These are phyloP conservation scores for Hylaea fasciaria DNA, from an alignment of 2,888 invertebrate genomes.

Conservation along the genomic window DNA sequence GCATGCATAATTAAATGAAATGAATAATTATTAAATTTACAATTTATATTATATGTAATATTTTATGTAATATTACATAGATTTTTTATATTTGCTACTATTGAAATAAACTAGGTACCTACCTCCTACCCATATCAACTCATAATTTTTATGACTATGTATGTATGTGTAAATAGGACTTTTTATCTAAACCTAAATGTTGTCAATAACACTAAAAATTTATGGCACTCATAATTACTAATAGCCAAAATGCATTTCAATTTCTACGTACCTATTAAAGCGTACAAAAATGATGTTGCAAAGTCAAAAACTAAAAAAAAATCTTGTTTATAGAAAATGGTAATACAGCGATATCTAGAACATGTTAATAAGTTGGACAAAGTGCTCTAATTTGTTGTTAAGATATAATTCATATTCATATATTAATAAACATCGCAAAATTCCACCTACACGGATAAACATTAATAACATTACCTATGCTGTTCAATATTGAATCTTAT, in stretches of 20 bases:
- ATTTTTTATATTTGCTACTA: too few species aligned
- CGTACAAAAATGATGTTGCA: not conserved
- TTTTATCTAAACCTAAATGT: not conserved
- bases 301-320: not conserved
- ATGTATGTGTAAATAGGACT: not conserved
- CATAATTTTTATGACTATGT: too few species aligned
- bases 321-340: conserved; percentile 2
- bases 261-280: too few species aligned
- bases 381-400: conserved; percentile 51
- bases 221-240: not conserved
- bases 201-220: conserved; percentile 11
- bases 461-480: conserved; percentile 30
- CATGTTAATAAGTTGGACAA: conserved; percentile 6
- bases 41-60: too few species aligned
- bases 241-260: conserved; percentile 6
- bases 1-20: too few species aligned
- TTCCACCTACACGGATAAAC: conserved; percentile 44
- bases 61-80: too few species aligned
- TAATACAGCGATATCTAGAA: conserved; percentile 25
- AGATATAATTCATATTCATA: conserved; percentile 33
- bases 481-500: conserved; percentile 48
- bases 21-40: too few species aligned
- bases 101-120: too few species aligned
- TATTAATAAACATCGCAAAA: conserved; percentile 39
- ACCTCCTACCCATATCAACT: too few species aligned